Evolutionary conservation across 2,797 vertebrate species (phyloP), one percentile per base, ranked within the genome.

Genomic region (Oophaga sylvatica): DNA sequence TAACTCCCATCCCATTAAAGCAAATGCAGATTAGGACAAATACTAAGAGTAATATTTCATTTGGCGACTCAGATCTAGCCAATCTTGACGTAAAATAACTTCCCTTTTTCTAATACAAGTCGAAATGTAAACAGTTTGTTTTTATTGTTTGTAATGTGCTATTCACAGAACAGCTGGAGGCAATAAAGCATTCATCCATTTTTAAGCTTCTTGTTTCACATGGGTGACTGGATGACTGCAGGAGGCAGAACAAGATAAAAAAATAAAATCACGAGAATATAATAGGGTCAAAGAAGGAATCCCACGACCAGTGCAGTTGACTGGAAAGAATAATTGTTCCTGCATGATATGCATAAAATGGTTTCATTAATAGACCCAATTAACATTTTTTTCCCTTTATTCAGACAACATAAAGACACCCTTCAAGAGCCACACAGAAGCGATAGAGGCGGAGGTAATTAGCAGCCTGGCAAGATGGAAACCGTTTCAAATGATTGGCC

Each of bases 141-240:
- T 70, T 80, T 35, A 84, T 60, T 71, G 53, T 26, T 63, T 77
- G 68, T 62, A 71, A 89, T 86, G 87, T 88, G 77, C 53, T 87
- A 85, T 84, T 89, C 87, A 84, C 62, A 76, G 62, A 84, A 85
- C 86, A 90, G 76, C 90, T 89, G 85, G 80, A 84, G 76, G 75
- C 59, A 83, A 77, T 86, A 84, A 86, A 76, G 73, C 60, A 81
- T 87, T 89, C 70, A 89, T 83, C 86, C 83, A 83, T 85, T 85
- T 84, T 84, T 82, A 86, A 84, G 84, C 73, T 31, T 82, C 56
- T 85, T 80, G 77, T 84, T 77, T 90, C 81, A 78, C 87, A 83
- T 83, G 84, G 90, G 63, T 71, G 89, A 81, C 77, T 79, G 79
- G 81, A 81, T 85, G 63, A 67, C 0, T 88, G 35, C 83, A 91